Evolutionary conservation across 2,797 vertebrate species (phyloP).

Genomic region (Acipenser ruthenus): DNA sequence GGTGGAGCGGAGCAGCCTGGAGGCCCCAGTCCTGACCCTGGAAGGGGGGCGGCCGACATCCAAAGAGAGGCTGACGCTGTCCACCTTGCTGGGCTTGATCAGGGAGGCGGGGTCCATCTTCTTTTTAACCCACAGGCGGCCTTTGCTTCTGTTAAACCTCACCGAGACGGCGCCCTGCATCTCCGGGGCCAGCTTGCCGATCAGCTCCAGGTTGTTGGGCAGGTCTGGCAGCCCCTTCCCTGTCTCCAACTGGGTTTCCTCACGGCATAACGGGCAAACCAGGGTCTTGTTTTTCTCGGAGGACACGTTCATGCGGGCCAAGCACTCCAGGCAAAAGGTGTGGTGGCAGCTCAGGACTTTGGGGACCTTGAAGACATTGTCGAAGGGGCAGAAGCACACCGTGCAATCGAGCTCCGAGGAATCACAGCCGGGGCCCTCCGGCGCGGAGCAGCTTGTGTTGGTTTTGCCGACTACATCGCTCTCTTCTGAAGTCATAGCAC

Average conservation of each 20-base stretch:
- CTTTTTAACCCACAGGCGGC: constrained; percentile 59
- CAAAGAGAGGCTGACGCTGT: constrained; percentile 34
- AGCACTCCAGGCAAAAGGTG: constrained; percentile 71
- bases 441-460: neutral
- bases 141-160: constrained; percentile 62
- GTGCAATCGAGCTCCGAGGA: constrained; percentile 56
- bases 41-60: constrained; percentile 59
- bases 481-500: constrained; percentile 7
- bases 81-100: constrained; percentile 6
- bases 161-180: constrained; percentile 57
- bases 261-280: constrained; percentile 59
- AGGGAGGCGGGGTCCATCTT: constrained; percentile 15
- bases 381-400: constrained; percentile 62
- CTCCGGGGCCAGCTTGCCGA: constrained; percentile 48
- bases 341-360: constrained; percentile 63
- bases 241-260: constrained; percentile 50
- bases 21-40: constrained; percentile 45
- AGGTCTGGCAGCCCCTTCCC: constrained; percentile 61
- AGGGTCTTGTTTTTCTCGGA: constrained; percentile 51
- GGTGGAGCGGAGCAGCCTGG: constrained; percentile 47
- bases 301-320: constrained; percentile 65
- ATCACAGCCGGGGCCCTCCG: constrained; percentile 24
- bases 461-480: neutral
- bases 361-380: constrained; percentile 64
- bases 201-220: constrained; percentile 55